A percentile compares a stretch with the other conserved stretches of the same genome.
These are phyloP conservation scores for Drosophila merina DNA, from an alignment of 2,888 invertebrate genomes.

Conservation along the genomic window DNA sequence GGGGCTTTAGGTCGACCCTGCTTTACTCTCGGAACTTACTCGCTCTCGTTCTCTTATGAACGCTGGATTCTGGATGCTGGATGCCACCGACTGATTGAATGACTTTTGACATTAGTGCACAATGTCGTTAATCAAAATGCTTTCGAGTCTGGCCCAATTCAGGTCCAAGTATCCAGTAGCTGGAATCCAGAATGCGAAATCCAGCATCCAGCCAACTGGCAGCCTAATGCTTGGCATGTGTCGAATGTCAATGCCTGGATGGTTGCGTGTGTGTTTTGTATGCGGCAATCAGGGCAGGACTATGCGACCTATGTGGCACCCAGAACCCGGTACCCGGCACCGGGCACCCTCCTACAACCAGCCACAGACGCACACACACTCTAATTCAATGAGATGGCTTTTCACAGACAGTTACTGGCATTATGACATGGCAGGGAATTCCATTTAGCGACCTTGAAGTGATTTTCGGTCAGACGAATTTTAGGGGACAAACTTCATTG, in stretches of 20 bases:
- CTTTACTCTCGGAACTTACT: slow-evolving; percentile 12
- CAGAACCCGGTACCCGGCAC: slow-evolving; percentile 10
- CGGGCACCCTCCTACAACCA: slow-evolving; percentile 10
- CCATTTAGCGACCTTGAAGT: slow-evolving; percentile 50
- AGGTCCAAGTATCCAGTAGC: slow-evolving; percentile 40
- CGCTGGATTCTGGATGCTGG: slow-evolving; percentile 10
- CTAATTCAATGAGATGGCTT: slow-evolving; percentile 43
- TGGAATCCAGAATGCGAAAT: slow-evolving; percentile 13
- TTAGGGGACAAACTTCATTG: slow-evolving; percentile 46
- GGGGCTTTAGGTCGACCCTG: slow-evolving; percentile 1
- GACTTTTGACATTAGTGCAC: slow-evolving; percentile 76
- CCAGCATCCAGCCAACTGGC: slow-evolving; percentile 18
- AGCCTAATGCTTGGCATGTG: slow-evolving; percentile 44
- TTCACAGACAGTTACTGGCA: slow-evolving; percentile 20
- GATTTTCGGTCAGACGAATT: slow-evolving; percentile 44
- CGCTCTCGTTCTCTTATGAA: background rate
- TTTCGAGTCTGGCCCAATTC: slow-evolving; percentile 47
- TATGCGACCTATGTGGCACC: slow-evolving; percentile 29
- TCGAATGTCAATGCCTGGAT: slow-evolving; percentile 38
- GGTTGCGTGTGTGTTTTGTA: background rate
- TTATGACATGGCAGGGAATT: slow-evolving; percentile 43
- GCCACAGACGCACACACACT: slow-evolving; percentile 16
- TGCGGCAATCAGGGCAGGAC: background rate
- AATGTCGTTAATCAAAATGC: slow-evolving; percentile 79
- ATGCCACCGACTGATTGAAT: slow-evolving; percentile 65